Percentiles rank a stretch among this genome's conserved stretches.
phyloP scores from a whole-genome alignment of 2,113 vertebrate species.

The Elanus axillaris region DNA sequence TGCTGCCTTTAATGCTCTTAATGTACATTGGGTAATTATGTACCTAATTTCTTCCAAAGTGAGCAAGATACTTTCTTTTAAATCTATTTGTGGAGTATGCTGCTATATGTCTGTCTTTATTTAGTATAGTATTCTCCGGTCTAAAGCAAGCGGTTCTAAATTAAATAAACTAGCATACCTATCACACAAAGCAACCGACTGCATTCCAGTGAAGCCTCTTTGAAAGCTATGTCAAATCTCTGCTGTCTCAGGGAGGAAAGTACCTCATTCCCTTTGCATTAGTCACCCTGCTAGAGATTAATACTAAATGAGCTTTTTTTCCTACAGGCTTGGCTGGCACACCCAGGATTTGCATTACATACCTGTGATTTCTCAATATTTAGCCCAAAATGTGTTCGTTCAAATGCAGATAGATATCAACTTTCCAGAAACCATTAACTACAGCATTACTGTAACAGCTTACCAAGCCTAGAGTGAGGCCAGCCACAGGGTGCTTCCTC shows the following conservation, averaged over 20 bases:
- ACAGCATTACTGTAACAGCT: conserved; percentile 59
- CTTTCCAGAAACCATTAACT: conserved; percentile 75
- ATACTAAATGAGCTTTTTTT: conserved; percentile 69
- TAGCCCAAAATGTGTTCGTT: conserved; percentile 56
- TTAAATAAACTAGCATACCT: conserved; percentile 17
- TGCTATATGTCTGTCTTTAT: conserved; percentile 26
- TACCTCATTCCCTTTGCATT: conserved; percentile 63
- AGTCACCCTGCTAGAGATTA: conserved; percentile 72
- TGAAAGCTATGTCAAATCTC: conserved; percentile 52
- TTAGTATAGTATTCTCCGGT: not conserved
- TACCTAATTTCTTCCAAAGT: conserved; percentile 35
- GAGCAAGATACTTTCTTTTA: conserved; percentile 41
- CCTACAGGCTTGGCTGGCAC: conserved; percentile 61
- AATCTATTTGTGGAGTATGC: conserved; percentile 41
- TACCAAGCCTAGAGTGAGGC: conserved; percentile 51
- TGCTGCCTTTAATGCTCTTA: conserved; percentile 57
- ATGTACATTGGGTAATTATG: conserved; percentile 15
- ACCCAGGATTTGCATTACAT: conserved; percentile 72
- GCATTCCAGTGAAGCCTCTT: conserved; percentile 56
- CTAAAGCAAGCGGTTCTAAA: not conserved
- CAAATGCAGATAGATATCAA: conserved; percentile 57
- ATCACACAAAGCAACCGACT: conserved; percentile 34
- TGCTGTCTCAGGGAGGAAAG: conserved; percentile 51
- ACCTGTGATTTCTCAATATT: conserved; percentile 74
- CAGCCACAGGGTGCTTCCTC: not conserved